Conservation (phyloP, 2,888 invertebrate species). For the Archaeoteleia sp. region DNA sequence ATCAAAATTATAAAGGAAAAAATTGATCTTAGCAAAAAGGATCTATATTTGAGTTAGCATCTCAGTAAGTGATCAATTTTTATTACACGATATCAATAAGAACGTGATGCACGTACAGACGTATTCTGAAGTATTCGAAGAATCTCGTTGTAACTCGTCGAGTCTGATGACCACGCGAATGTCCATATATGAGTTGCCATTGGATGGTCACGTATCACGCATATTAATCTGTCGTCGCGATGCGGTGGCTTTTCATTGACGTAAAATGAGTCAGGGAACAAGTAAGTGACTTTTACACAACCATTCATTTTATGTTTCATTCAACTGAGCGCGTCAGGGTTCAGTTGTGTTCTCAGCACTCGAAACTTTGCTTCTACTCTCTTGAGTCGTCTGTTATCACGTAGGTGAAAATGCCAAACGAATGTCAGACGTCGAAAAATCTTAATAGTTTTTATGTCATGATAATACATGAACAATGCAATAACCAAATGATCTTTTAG, state of each 20-base stretch:
- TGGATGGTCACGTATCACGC: constrained; percentile 44
- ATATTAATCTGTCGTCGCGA: constrained; percentile 55
- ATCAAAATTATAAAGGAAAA: not conserved
- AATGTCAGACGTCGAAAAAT: too few species aligned
- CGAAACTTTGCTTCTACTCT: constrained; percentile 34
- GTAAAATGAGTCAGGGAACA: constrained; percentile 61
- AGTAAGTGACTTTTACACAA: constrained; percentile 54
- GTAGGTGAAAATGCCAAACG: too few species aligned
- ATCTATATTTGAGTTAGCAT: not conserved
- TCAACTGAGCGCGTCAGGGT: constrained; percentile 59
- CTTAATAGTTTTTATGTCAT: too few species aligned
- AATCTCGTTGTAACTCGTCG: constrained; percentile 17
- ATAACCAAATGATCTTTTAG: too few species aligned
- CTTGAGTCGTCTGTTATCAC: constrained; percentile 7
- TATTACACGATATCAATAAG: constrained; percentile 24
- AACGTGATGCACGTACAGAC: constrained; percentile 33
- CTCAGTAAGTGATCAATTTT: constrained; percentile 3
- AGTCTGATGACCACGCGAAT: constrained; percentile 26
- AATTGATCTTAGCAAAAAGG: too few species aligned
- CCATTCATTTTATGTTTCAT: constrained; percentile 65
- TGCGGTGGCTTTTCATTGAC: constrained; percentile 59
- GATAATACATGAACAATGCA: too few species aligned
- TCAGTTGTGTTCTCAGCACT: constrained; percentile 48
- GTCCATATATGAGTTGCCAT: constrained; percentile 26
- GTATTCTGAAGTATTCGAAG: constrained; percentile 29